phyloP scores from a whole-genome alignment of 1,140 invertebrate genomes.

The Steinernema khuongi region DNA sequence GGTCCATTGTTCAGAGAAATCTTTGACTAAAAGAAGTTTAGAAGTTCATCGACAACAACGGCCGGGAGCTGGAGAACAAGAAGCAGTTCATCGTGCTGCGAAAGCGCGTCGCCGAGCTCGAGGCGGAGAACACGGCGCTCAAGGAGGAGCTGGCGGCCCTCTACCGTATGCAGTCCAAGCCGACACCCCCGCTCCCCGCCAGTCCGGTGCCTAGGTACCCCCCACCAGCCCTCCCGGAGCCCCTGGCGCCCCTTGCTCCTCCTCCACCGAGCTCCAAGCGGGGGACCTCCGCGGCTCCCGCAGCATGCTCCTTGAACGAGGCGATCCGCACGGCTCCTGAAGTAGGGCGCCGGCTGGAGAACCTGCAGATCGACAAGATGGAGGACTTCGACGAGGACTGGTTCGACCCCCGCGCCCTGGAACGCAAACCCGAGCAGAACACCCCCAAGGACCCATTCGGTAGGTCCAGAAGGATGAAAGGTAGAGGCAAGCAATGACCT shows the following conservation, averaged over 20 bases:
- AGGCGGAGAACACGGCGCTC: slow-evolving; percentile 37
- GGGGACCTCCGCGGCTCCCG: slow-evolving; percentile 5
- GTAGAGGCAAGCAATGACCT: not conserved
- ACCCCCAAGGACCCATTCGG: not conserved
- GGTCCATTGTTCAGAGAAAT: slow-evolving; percentile 3
- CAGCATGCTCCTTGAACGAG: slow-evolving; percentile 1
- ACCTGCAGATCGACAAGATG: slow-evolving; percentile 27
- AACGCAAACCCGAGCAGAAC: slow-evolving; percentile 19
- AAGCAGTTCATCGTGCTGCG: slow-evolving; percentile 41
- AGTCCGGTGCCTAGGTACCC: slow-evolving; percentile 41
- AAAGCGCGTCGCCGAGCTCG: slow-evolving; percentile 48
- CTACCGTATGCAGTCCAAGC: not conserved
- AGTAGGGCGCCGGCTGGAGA: slow-evolving; percentile 30
- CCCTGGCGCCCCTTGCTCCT: slow-evolving; percentile 21
- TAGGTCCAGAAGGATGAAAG: slow-evolving; percentile 15
- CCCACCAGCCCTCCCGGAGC: not conserved
- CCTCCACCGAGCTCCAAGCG: slow-evolving; percentile 28
- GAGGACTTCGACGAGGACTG: slow-evolving; percentile 50
- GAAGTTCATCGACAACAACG: slow-evolving; percentile 45
- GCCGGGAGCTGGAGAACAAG: slow-evolving; percentile 34
- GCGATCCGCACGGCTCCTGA: slow-evolving; percentile 16
- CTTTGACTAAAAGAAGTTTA: slow-evolving; percentile 28
- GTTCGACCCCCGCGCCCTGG: slow-evolving; percentile 48
- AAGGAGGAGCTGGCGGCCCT: slow-evolving; percentile 26
- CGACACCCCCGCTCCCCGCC: slow-evolving; percentile 34